Evolutionary conservation across 2,797 vertebrate species (phyloP), one percentile per base, ranked within the genome.

Genomic region (Bovichtus variegatus): DNA sequence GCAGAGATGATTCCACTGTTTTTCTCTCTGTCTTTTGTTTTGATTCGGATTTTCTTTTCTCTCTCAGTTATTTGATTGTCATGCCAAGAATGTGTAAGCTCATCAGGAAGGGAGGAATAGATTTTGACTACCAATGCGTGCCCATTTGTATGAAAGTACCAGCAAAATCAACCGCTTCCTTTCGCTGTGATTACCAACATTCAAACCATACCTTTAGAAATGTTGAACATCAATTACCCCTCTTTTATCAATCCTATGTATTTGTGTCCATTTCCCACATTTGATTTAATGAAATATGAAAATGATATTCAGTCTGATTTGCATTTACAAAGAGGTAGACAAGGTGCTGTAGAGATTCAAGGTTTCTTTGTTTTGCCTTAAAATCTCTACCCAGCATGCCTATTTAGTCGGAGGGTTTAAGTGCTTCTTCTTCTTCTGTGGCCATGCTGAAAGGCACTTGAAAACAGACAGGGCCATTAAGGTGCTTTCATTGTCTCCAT

Each of bases 391-490:
- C 53, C 21, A 68, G 34, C 34, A 63, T 43, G 59, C 19, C 50
- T 46, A 38, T 81, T 74, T 60, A 83, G 43, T 60, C 0, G 12
- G 15, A 31, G 66, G 25, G 23, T 60, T 71, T 80, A 85, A 88
- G 82, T 82, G 85, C 72, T 64, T 76, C 58, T 83, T 34, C 31
- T 34, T 53, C 53, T 60, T 71, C 61, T 78, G 58, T 69, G 55
- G 61, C 80, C 41, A 55, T 71, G 51, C 43, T 84, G 67, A 81
- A 84, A 85, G 46, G 78, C 55, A 29, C 58, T 53, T 19, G 54
- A 89, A 80, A 87, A 87, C 63, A 74, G 59, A 85, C 68, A 67
- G 60, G 71, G 53, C 76, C 82, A 87, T 90, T 84, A 88, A 80
- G 78, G 77, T 55, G 74, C 83, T 88, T 87, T 83, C 76, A 86